Evolutionary conservation across 2,797 vertebrate genomes (phyloP).

Genomic region (Darevskia mixta): DNA sequence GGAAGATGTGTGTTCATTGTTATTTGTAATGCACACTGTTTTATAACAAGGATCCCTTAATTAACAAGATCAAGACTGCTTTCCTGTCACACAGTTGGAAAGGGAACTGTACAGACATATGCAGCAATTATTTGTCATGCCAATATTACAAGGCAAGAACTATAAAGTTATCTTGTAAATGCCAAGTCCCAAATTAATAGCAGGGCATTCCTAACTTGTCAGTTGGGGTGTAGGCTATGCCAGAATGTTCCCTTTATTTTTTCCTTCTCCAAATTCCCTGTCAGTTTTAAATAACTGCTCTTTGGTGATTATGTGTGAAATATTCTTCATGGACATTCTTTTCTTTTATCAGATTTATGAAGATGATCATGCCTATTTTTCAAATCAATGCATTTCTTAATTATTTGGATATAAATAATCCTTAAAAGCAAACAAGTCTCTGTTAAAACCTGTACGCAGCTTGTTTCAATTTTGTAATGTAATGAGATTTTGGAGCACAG

Average conservation of each 20-base stretch:
- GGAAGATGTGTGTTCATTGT: neutral
- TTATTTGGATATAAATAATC: neutral
- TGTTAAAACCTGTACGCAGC: neutral
- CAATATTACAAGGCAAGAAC: slow-evolving; percentile 23
- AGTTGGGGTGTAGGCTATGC: neutral
- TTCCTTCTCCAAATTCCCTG: neutral
- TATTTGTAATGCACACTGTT: neutral
- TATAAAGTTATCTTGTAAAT: slow-evolving; percentile 1
- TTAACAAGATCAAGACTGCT: neutral
- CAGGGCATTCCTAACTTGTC: neutral
- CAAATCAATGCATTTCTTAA: slow-evolving; percentile 4
- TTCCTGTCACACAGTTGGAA: neutral
- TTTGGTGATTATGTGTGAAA: neutral
- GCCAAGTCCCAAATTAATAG: neutral
- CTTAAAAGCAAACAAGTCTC: slow-evolving; percentile 10
- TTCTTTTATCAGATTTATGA: neutral
- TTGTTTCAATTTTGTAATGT: neutral
- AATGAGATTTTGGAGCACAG: neutral
- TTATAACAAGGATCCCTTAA: neutral
- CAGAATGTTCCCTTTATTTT: neutral
- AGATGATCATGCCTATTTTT: neutral
- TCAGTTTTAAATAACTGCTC: neutral
- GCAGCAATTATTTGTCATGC: slow-evolving; percentile 2
- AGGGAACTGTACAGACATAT: neutral
- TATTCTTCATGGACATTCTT: neutral